Evolutionary conservation across 2,888 invertebrate genomes (phyloP).

Genomic region (Chymomyza procnemis): DNA sequence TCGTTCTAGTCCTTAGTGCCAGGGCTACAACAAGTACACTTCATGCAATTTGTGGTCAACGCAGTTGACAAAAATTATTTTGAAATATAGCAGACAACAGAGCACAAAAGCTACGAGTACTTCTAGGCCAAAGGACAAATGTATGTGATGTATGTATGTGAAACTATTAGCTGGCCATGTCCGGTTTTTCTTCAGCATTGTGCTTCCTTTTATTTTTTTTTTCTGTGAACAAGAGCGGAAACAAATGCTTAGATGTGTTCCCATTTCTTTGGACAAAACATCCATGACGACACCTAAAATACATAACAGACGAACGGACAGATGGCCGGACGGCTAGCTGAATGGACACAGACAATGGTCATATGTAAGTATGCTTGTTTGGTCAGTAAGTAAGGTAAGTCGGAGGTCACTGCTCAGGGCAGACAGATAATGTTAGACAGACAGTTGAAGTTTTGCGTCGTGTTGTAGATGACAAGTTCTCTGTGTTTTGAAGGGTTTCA

Average conservation of each 20-base stretch:
- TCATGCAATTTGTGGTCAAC: constrained; percentile 42
- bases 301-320: not conserved
- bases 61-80: constrained; percentile 54
- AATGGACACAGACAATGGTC: constrained; percentile 14
- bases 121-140: not conserved
- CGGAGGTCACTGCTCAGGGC: constrained; percentile 7
- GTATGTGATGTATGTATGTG: not conserved
- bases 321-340: not conserved
- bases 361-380: constrained; percentile 22
- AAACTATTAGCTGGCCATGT: not conserved
- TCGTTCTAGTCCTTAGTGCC: constrained; percentile 18
- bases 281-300: constrained; percentile 32
- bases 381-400: constrained; percentile 40
- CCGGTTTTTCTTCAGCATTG: too few relatives aligned
- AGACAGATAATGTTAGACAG: not conserved
- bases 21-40: constrained; percentile 38
- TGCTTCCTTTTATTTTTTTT: too few relatives aligned
- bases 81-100: constrained; percentile 59
- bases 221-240: not conserved
- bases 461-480: not conserved
- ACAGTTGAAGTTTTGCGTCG: not conserved
- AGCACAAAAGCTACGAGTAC: constrained; percentile 17
- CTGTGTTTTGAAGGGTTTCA: not conserved
- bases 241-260: not conserved
- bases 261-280: constrained; percentile 3